Evolutionary conservation across 2,113 vertebrate species (phyloP).

Genomic region (Galeopterus variegatus): DNA sequence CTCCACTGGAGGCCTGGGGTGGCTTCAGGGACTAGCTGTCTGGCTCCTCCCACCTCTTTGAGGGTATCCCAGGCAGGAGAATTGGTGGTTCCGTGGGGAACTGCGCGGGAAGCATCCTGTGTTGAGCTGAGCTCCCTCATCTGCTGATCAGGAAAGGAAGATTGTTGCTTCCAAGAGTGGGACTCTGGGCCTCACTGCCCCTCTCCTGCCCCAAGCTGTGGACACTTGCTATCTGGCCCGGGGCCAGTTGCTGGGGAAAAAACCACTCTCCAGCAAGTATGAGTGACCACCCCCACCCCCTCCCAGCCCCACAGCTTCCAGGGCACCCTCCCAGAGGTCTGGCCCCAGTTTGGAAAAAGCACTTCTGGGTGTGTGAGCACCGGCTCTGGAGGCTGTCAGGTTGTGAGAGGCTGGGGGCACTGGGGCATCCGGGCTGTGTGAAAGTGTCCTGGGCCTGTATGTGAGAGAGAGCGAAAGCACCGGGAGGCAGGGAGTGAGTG

Average conservation of each 20-base stretch:
- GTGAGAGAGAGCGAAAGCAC: slow-evolving; percentile 58
- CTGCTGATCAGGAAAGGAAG: slow-evolving; percentile 55
- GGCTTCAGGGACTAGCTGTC: background rate
- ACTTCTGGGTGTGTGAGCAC: background rate
- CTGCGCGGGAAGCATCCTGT: background rate
- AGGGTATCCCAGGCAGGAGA: background rate
- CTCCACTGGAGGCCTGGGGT: slow-evolving; percentile 13
- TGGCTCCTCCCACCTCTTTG: slow-evolving; percentile 39
- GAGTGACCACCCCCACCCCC: slow-evolving; percentile 10
- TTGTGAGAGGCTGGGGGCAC: background rate
- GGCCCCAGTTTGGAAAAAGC: slow-evolving; percentile 33
- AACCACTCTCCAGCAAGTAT: slow-evolving; percentile 61
- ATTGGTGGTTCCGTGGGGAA: background rate
- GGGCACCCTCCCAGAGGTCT: background rate
- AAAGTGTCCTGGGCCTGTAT: slow-evolving; percentile 12
- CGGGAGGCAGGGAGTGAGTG: slow-evolving; percentile 49
- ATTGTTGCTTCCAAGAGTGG: slow-evolving; percentile 33
- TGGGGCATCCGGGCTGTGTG: slow-evolving; percentile 55
- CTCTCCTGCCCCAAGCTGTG: slow-evolving; percentile 11
- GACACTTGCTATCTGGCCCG: slow-evolving; percentile 78
- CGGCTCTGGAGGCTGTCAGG: background rate
- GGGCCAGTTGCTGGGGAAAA: slow-evolving; percentile 81
- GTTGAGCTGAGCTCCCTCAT: background rate
- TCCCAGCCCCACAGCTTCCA: background rate
- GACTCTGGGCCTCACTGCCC: background rate